phyloP scores from a whole-genome alignment of 2,113 vertebrate genomes.

The Climacteris rufus region DNA sequence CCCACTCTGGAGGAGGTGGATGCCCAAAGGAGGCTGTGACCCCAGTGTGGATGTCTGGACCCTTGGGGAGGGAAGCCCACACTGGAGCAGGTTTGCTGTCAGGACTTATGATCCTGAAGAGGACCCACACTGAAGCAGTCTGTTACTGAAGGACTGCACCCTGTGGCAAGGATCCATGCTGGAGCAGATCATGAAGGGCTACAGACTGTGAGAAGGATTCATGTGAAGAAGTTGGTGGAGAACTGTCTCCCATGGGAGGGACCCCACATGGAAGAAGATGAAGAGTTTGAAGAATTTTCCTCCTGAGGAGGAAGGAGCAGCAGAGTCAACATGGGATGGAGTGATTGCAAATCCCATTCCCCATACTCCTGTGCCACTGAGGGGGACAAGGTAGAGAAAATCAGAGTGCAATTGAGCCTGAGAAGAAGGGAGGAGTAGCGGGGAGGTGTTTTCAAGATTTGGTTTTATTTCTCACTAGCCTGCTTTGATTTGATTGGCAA shows the following conservation, averaged over 20 bases:
- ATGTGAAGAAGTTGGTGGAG: background rate
- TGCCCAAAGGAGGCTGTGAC: background rate
- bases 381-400: background rate
- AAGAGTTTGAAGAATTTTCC: background rate
- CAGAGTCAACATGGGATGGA: background rate
- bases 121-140: background rate
- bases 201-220: background rate
- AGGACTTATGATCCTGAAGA: background rate
- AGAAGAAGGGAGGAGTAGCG: background rate
- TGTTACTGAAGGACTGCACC: background rate
- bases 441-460: background rate
- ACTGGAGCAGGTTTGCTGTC: background rate
- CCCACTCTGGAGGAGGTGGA: too few species aligned
- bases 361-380: background rate
- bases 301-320: background rate
- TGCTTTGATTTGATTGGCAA: background rate
- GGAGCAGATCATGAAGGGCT: background rate
- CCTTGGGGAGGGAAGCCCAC: too few species aligned
- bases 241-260: background rate
- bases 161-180: background rate
- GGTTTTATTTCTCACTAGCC: background rate
- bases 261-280: rapidly evolving
- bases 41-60: too few species aligned
- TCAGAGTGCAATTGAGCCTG: background rate
- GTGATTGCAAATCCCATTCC: rapidly evolving